Evolutionary conservation across 2,113 vertebrate species (phyloP), one percentile per base, ranked within the genome.

Genomic region (Emydura subglobosa): DNA sequence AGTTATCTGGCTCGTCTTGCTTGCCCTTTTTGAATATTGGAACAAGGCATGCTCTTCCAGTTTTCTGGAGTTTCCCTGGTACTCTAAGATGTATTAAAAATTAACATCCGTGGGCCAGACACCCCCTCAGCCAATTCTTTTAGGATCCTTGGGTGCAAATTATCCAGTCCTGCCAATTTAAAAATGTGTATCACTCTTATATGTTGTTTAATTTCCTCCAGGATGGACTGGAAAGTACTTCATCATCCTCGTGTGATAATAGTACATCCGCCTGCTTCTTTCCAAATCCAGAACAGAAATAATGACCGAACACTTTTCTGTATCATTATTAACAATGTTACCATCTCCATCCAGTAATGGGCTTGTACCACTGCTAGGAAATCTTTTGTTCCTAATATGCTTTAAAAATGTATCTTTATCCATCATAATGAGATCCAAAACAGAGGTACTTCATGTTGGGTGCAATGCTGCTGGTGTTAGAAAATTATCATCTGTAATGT

Each of bases 221-320:
- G 91, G 96, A 95, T 34, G 3, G 94, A 87, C 91, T 96, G 95
- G 94, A 97, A 97, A 97, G 87, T 95, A 97, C 96, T 96, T 95
- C 97, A 97, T 96, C 95, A 96, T 95, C 91, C 94, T 83, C 93
- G 96, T 81, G 93, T 95, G 96, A 95, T 95, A 95, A 91, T 95
- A 97, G 96, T 97, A 96, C 95, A 97, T 96, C 96, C 95, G 42
- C 94, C 85, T 1, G 27, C 25, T 7, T 93, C 95, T 89, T 95
- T 96, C 96, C 95, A 96, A 95, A 91, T 86, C 39, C 65, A 68
- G 65, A 68, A 39, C 65, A 68, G 65, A n/a, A 72, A 72, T 39
- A 72, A n/a, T 72, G 39, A 72, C 19, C 21, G n/a, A 39, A 72
- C 65, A 72, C 65, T 39, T 68, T 21, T n/a, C 34, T n/a, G 65